Evolutionary conservation across 2,113 vertebrate genomes (phyloP), one percentile per base, ranked within the genome.

Genomic region (Acanthisitta chloris): DNA sequence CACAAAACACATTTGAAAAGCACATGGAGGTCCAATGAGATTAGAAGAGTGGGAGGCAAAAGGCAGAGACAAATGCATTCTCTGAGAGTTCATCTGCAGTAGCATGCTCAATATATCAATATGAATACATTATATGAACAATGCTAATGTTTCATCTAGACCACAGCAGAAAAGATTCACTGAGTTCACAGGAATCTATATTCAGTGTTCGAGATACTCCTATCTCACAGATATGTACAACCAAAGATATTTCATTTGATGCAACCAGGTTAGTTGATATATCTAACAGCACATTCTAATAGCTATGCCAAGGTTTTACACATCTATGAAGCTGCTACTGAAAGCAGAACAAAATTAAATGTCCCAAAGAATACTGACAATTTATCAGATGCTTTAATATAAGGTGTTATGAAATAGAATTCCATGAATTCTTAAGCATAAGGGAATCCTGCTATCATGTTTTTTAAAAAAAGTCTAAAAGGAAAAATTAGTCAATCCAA

Each of bases 361-460:
- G 81, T 12, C 25, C n/a, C 40, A 17, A 70, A 73, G 52, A 81
- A 31, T 28, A 59, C 5, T 18, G 40, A 49, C 8, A 52, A 21
- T 66, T 67, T 81, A 58, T 12, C 46, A 65, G 16, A 18, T n/a
- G 45, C 58, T 85, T 84, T 84, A 73, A 38, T 5, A 31, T 33
- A 62, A 55, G 18, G 55, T 17, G 10, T 9, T 16, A 24, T 28
- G 3, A 43, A 74, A 80, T 40, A 4, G 4, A 54, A 45, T 38
- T 31, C 26, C 17, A 42, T 33, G 4, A 40, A 73, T 76, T 88
- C 10, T 31, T 59, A 55, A 67, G 8, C 31, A 38, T 59, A 71
- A 49, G 24, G n/a, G 19, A 83, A 64, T n/a, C 4, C 20, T 74
- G 10, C 3, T 51, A 6, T n/a, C 0, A 0, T 16, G 0, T 13